A percentile compares a stretch with the other conserved stretches of the same genome.
phyloP scores from a whole-genome alignment of 1,140 invertebrate species.

The Drosophila pseudoananassae region DNA sequence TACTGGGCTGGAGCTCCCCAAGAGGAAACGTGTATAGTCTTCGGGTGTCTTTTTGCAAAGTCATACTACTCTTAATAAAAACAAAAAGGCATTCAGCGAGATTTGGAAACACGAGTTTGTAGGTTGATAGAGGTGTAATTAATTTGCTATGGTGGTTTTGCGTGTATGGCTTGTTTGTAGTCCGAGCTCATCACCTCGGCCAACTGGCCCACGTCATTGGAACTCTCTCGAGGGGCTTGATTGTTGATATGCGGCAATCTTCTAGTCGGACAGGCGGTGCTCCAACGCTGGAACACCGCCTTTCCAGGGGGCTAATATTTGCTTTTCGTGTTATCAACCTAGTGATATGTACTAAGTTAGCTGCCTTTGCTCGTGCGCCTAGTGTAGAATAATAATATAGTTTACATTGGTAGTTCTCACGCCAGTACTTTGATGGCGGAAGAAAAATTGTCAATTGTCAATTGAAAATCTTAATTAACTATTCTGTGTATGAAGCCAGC shows the following conservation, averaged over 20 bases:
- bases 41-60: constrained; percentile 17
- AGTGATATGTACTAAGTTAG: constrained; percentile 14
- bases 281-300: constrained; percentile 35
- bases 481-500: not conserved
- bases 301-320: constrained; percentile 45
- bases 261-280: constrained; percentile 35
- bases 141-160: constrained; percentile 6
- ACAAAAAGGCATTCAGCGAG: constrained; percentile 16
- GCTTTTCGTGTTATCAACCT: constrained; percentile 17
- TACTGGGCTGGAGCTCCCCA: constrained; percentile 1
- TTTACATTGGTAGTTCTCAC: not conserved
- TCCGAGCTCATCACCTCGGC: not conserved
- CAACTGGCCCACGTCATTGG: constrained; percentile 20
- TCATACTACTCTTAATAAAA: constrained; percentile 25
- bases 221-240: not conserved
- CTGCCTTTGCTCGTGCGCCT: not conserved
- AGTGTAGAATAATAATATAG: not conserved
- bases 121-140: constrained; percentile 17
- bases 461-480: not conserved
- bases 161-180: not conserved
- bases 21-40: constrained; percentile 5
- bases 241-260: constrained; percentile 1
- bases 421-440: not conserved
- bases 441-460: not conserved
- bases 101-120: constrained; percentile 22